These are phyloP conservation scores for Bradypodion ventrale DNA, from an alignment of 2,797 vertebrate genomes.

Conservation along the genomic window DNA sequence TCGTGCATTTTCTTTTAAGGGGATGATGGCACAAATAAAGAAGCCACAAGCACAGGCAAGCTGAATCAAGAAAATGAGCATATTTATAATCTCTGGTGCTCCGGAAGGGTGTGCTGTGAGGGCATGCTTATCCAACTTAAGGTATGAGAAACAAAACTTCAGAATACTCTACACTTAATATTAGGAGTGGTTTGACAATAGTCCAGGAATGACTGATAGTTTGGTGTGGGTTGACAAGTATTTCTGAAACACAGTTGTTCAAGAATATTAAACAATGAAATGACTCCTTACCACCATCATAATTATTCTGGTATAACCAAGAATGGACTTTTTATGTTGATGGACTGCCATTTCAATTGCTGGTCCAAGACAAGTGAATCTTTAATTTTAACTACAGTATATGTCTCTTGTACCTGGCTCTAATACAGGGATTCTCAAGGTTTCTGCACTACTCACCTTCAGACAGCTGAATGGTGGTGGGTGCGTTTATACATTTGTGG, in stretches of 20 bases:
- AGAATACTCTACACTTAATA: neutral
- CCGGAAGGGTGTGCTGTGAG: conserved; percentile 95
- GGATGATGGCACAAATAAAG: conserved; percentile 96
- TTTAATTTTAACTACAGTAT: neutral
- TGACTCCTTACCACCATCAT: neutral
- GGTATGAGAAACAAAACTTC: conserved; percentile 63
- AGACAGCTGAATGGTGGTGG: too few species aligned
- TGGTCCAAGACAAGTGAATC: neutral
- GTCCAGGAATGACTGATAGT: neutral
- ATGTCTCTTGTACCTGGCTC: neutral
- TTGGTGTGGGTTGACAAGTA: neutral
- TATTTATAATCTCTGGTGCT: conserved; percentile 98
- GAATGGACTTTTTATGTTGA: neutral
- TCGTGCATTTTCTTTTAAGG: conserved; percentile 74
- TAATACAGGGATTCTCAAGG: too few species aligned
- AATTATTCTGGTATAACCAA: neutral
- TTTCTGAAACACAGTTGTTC: neutral
- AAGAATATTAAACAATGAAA: neutral
- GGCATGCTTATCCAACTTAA: conserved; percentile 99
- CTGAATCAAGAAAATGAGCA: conserved; percentile 98
- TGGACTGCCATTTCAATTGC: neutral
- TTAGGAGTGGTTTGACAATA: neutral
- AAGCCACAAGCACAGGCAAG: conserved; percentile 94
- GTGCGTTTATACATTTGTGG: too few species aligned
- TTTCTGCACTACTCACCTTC: too few species aligned